phyloP scores from a whole-genome alignment of 2,888 invertebrate genomes.

The Synanthedon vespiformis region DNA sequence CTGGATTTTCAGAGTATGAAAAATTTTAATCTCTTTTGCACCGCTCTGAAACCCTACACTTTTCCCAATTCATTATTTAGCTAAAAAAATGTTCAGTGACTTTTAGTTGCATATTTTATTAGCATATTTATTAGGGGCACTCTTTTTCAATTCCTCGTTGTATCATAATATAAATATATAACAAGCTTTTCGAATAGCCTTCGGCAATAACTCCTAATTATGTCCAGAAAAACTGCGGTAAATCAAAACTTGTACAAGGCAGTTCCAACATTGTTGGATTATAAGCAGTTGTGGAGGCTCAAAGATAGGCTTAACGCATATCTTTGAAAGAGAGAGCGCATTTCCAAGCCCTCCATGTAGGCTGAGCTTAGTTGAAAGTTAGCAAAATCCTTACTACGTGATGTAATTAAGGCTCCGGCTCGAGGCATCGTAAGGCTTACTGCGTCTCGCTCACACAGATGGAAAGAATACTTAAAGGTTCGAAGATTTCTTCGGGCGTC shows the following conservation, averaged over 20 bases:
- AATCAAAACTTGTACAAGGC: not conserved
- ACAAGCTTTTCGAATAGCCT: no score
- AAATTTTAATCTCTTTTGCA: no score
- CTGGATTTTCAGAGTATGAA: no score
- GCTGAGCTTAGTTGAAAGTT: slow-evolving; percentile 40
- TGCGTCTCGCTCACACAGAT: not conserved
- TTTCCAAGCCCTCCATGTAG: slow-evolving; percentile 27
- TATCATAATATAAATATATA: no score
- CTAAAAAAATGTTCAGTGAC: no score
- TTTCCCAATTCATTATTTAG: no score
- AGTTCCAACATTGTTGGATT: slow-evolving; percentile 20
- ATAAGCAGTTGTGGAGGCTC: slow-evolving; percentile 38
- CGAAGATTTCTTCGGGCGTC: not conserved
- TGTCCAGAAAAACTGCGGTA: not conserved
- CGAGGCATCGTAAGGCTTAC: not conserved
- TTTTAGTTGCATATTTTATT: no score
- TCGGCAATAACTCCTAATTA: not conserved
- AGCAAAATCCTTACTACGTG: slow-evolving; percentile 47
- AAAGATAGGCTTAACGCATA: slow-evolving; percentile 45
- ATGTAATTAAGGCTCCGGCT: slow-evolving; percentile 30
- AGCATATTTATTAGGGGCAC: no score
- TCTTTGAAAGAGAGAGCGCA: slow-evolving; percentile 27
- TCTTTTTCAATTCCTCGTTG: no score
- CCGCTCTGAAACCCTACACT: no score
- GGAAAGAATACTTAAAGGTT: not conserved